These are phyloP conservation scores for Plebejus anna DNA, from an alignment of 2,888 invertebrate genomes.

Conservation along the genomic window DNA sequence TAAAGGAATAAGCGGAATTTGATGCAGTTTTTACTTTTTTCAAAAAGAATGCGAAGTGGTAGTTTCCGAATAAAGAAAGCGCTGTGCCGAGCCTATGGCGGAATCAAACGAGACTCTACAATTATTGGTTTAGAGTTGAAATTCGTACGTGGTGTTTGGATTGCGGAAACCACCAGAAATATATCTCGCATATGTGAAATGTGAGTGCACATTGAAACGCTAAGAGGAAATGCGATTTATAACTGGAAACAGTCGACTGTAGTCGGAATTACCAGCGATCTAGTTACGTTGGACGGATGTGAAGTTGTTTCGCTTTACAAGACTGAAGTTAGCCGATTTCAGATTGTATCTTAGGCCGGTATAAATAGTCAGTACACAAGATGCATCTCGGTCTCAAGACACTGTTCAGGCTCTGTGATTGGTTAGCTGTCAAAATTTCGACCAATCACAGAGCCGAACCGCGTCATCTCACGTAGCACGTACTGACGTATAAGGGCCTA, in stretches of 20 bases:
- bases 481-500: no score
- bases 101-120: neutral
- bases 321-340: neutral
- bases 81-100: neutral
- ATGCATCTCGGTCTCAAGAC: no score
- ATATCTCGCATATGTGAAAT: slow-evolving; percentile 31
- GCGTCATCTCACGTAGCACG: no score
- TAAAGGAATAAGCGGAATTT: no score
- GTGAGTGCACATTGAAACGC: slow-evolving; percentile 28
- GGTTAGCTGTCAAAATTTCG: no score
- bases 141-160: neutral
- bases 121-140: neutral
- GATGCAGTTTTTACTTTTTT: no score
- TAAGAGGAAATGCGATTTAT: slow-evolving; percentile 32
- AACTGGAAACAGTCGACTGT: slow-evolving; percentile 29
- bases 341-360: neutral
- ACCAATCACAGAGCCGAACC: no score
- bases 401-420: no score
- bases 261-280: neutral
- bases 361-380: no score
- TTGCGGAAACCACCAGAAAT: slow-evolving; percentile 29
- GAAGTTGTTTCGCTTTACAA: neutral
- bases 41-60: no score
- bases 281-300: slow-evolving; percentile 1
- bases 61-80: slow-evolving; percentile 17